Evolutionary conservation across 1,140 invertebrate genomes (phyloP), one percentile per base, ranked within the genome.

Genomic region (Tetramorium parvispinum): DNA sequence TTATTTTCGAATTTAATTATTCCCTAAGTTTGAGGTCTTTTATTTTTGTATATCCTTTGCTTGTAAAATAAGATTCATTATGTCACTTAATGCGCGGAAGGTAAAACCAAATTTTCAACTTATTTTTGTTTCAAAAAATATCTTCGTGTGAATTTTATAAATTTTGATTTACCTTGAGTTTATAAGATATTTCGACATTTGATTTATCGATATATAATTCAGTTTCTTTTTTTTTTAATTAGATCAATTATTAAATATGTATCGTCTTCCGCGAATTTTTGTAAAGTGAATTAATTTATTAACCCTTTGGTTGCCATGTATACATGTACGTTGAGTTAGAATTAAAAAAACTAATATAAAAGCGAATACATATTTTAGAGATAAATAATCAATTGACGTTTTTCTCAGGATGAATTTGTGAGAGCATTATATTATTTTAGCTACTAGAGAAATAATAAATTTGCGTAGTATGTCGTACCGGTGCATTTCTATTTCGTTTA

Each of bases 401-500:
- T 24, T 57, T 13, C 18, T 75, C 2, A 16, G 59, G 24, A 13
- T 73, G 57, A 24, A 57, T 57, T 75, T 75, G n/a, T 49, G 63
- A 68, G 11, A 43, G 8, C 1, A 10, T 57, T 75, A 57, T 43
- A 24, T 75, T 43, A 43, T 8, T 57, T 59, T 75, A 75, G 37
- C 37, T 43, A 75, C 13, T 70, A 51, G 3, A 7, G 7, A 59
- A 57, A 75, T 75, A 57, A 18, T 75, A 57, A 75, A 75, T 57
- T 75, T 40, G 21, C 24, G 7, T 7, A 43, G n/a, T 21, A 55
- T 7, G 51, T 75, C 71, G 71, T 75, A 75, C n/a, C 53, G n/a
- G 71, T 24, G 71, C 71, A 75, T 75, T 73, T 71, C 16, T n/a
- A 32, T 71, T 55, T 75, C 37, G 49, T 73, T 55, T 73, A 13